phyloP scores from a whole-genome alignment of 2,113 vertebrate genomes.

The Danio rerio region GRCz12tu NC_133199.1:32489501-32490000 shows the following conservation, averaged over 20 bases:
- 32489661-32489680: slow-evolving; percentile 4
- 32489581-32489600: not conserved
- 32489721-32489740: not conserved
- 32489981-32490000: too few relatives aligned
- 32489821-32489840: not conserved
- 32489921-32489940: too few relatives aligned
- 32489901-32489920: too few relatives aligned
- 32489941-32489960: too few relatives aligned
- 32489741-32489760: not conserved
- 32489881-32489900: too few relatives aligned
- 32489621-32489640: not conserved
- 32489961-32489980: too few relatives aligned
- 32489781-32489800: not conserved
- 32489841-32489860: not conserved
- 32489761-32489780: not conserved
- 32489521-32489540: not conserved
- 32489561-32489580: not conserved
- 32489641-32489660: not conserved
- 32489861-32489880: too few relatives aligned
- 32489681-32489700: not conserved
- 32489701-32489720: not conserved
- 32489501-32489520: not conserved
- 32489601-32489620: not conserved
- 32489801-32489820: not conserved
- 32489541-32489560: not conserved